A percentile compares a stretch with the other conserved stretches of the same genome.
Evolutionary conservation across 2,888 invertebrate species (phyloP).

Genomic region (Tricholauxania praeusta): DNA sequence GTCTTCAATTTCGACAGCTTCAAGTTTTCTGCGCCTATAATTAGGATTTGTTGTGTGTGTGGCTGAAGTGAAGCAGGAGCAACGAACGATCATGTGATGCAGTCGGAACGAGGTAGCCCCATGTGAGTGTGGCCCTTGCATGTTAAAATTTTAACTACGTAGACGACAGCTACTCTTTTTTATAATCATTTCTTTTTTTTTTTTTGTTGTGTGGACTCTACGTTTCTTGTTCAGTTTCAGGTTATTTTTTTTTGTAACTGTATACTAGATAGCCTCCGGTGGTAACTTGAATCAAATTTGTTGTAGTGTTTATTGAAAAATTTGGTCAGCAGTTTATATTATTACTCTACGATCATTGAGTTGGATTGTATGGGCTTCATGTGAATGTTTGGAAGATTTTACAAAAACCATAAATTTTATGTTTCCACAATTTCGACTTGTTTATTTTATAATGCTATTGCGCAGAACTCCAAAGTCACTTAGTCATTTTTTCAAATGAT

Average conservation of each 20-base stretch:
- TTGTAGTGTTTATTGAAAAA: slow-evolving; percentile 26
- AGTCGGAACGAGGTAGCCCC: neutral
- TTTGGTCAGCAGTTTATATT: slow-evolving; percentile 31
- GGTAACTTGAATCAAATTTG: slow-evolving; percentile 19
- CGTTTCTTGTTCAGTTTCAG: neutral
- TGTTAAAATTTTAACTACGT: slow-evolving; percentile 42
- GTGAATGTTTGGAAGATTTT: neutral
- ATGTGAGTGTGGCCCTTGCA: slow-evolving; percentile 32
- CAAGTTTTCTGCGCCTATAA: slow-evolving; percentile 30
- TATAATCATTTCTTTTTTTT: neutral
- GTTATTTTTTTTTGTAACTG: neutral
- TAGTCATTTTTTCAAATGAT: too few relatives aligned
- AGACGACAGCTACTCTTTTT: slow-evolving; percentile 37
- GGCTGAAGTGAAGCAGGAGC: slow-evolving; percentile 10
- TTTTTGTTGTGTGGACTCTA: neutral
- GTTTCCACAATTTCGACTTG: too few relatives aligned
- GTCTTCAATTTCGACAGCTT: slow-evolving; percentile 16
- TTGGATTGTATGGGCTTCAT: neutral
- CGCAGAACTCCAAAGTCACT: too few relatives aligned
- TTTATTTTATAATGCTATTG: too few relatives aligned
- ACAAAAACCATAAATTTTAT: too few relatives aligned
- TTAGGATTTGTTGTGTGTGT: slow-evolving; percentile 17
- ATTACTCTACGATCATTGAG: neutral
- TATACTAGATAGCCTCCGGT: neutral
- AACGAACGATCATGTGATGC: neutral